Evolutionary conservation across 1,140 invertebrate species (phyloP).

Genomic region (Thalassaphorura encarpata): DNA sequence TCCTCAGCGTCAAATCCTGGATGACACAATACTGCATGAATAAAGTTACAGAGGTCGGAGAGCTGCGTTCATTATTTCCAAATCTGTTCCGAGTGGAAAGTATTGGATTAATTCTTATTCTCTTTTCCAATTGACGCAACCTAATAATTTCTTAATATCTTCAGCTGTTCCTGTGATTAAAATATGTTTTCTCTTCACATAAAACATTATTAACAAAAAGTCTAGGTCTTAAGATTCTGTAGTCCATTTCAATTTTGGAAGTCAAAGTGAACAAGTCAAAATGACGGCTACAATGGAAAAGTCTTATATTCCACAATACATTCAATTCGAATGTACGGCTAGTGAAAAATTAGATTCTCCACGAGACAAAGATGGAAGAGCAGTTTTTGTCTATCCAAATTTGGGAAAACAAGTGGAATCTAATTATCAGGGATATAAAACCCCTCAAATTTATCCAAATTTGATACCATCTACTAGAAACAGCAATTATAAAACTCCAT

Average conservation of each 20-base stretch:
- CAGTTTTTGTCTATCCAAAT: background rate
- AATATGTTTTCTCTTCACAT: no score
- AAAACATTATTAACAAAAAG: no score
- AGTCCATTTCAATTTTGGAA: no score
- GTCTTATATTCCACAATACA: slow-evolving; percentile 30
- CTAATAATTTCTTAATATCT: no score
- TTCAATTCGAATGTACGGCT: slow-evolving; percentile 14
- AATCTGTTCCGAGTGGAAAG: no score
- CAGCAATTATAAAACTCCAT: slow-evolving; percentile 16
- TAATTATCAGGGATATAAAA: slow-evolving; percentile 7
- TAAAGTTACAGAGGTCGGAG: background rate
- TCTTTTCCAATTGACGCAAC: no score
- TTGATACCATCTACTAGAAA: slow-evolving; percentile 10
- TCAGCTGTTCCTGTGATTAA: no score
- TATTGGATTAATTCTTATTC: no score
- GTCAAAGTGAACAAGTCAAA: background rate
- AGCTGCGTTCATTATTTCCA: no score
- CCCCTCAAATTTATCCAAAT: slow-evolving; percentile 20
- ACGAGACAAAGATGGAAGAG: background rate
- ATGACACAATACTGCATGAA: background rate
- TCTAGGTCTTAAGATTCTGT: no score
- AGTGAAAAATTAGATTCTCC: slow-evolving; percentile 2
- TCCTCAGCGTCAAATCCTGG: background rate
- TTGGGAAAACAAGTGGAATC: background rate
- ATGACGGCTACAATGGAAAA: slow-evolving; percentile 19